These are phyloP conservation scores for Steinernema scapterisci DNA, from an alignment of 2,888 invertebrate species.

Conservation along the genomic window DNA sequence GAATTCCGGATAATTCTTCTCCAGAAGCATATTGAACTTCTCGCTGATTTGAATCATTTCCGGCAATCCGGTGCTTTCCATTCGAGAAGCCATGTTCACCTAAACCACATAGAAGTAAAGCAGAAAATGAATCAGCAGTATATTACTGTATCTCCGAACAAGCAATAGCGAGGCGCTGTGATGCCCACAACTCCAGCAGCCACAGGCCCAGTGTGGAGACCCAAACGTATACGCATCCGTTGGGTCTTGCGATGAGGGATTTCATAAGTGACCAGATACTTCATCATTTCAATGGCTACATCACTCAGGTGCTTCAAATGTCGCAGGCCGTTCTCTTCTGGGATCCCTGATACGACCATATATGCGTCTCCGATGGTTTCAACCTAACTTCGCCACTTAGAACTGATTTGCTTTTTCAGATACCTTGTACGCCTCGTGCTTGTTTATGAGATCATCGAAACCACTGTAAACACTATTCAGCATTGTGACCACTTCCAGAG, in stretches of 20 bases:
- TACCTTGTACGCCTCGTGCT: slow-evolving; percentile 54
- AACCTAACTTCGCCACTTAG: no score
- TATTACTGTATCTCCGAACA: slow-evolving; percentile 64
- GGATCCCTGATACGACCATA: slow-evolving; percentile 64
- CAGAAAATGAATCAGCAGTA: background rate
- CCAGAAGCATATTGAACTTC: slow-evolving; percentile 44
- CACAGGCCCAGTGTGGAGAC: slow-evolving; percentile 62
- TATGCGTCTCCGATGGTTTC: slow-evolving; percentile 59
- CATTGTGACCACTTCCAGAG: slow-evolving; percentile 60
- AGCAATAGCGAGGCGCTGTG: slow-evolving; percentile 64
- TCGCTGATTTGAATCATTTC: slow-evolving; percentile 63
- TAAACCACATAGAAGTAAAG: slow-evolving; percentile 27
- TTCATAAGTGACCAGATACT: slow-evolving; percentile 40
- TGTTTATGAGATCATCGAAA: slow-evolving; percentile 59
- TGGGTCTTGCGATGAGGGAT: slow-evolving; percentile 48
- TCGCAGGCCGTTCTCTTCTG: slow-evolving; percentile 61
- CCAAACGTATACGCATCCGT: slow-evolving; percentile 60
- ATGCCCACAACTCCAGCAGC: slow-evolving; percentile 65
- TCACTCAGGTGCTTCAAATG: slow-evolving; percentile 57
- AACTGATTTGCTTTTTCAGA: slow-evolving; percentile 58
- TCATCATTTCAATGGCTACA: slow-evolving; percentile 60
- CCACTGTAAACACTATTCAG: slow-evolving; percentile 59
- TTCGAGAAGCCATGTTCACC: slow-evolving; percentile 62
- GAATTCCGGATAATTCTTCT: slow-evolving; percentile 57
- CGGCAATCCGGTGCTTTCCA: slow-evolving; percentile 63